Percentiles rank a stretch among this genome's conserved stretches.
These are phyloP conservation scores for Elanus axillaris DNA, from an alignment of 2,113 vertebrate genomes.

Conservation along the genomic window DNA sequence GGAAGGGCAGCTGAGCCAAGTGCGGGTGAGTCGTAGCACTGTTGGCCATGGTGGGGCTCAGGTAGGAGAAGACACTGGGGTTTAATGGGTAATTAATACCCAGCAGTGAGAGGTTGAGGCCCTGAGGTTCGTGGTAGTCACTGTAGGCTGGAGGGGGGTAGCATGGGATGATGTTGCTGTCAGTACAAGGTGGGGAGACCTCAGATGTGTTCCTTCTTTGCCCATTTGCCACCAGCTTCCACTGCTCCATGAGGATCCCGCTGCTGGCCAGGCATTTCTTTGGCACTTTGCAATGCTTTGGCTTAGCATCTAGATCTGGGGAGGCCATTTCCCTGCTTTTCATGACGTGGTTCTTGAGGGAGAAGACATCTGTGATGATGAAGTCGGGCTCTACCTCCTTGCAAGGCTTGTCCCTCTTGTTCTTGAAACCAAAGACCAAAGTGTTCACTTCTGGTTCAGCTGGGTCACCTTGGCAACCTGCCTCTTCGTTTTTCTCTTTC, in stretches of 20 bases:
- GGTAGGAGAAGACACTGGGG: conserved; percentile 87
- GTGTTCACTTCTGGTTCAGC: conserved; percentile 28
- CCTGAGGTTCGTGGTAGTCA: conserved; percentile 84
- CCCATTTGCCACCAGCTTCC: conserved; percentile 79
- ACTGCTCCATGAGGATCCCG: conserved; percentile 80
- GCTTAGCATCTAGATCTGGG: conserved; percentile 76
- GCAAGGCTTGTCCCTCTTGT: conserved; percentile 68
- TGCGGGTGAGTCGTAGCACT: conserved; percentile 71
- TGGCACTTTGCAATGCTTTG: conserved; percentile 79
- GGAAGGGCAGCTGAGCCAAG: conserved; percentile 84
- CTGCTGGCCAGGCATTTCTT: conserved; percentile 75
- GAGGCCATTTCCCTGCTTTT: conserved; percentile 59
- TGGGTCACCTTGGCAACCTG: not conserved
- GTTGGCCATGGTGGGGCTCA: conserved; percentile 80
- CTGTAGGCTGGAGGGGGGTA: conserved; percentile 82
- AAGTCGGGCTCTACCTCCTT: conserved; percentile 77
- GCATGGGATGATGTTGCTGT: conserved; percentile 80
- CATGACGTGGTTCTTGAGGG: conserved; percentile 77
- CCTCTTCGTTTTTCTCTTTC: conserved; percentile 5
- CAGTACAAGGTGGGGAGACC: conserved; percentile 33
- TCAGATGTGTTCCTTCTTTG: conserved; percentile 69
- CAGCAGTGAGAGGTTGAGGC: conserved; percentile 87
- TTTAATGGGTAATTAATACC: conserved; percentile 88
- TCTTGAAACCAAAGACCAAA: conserved; percentile 41
- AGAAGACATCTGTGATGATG: conserved; percentile 80